Conservation (phyloP, 1,140 invertebrate species). For the Drosophila jambulina region DNA sequence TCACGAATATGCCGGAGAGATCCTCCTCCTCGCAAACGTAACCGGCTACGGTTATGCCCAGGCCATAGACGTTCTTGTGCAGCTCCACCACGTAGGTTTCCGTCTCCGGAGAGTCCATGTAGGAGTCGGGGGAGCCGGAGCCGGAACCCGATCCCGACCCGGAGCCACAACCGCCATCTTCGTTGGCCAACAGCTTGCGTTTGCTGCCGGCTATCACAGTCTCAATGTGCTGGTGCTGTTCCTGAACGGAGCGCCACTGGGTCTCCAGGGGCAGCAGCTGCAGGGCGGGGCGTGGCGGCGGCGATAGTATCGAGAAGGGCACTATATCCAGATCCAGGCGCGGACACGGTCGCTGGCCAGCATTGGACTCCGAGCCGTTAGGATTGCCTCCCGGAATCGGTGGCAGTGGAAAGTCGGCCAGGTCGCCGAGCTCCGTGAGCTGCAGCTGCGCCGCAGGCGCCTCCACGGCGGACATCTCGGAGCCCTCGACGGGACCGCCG, state of each 20-base stretch:
- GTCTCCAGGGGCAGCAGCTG: conserved; percentile 64
- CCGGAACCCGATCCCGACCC: conserved; percentile 44
- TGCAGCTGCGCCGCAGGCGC: conserved; percentile 15
- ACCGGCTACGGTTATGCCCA: conserved; percentile 89
- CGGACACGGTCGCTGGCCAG: conserved; percentile 44
- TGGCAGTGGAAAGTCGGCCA: conserved; percentile 80
- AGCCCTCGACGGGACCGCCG: conserved; percentile 64
- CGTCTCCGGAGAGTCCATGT: conserved; percentile 86
- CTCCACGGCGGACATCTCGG: conserved; percentile 55
- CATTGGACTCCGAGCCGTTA: conserved; percentile 2
- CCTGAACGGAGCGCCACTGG: conserved; percentile 51
- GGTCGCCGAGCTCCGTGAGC: conserved; percentile 41
- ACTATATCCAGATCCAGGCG: conserved; percentile 76
- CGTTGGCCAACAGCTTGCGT: conserved; percentile 53
- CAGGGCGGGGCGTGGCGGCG: conserved; percentile 69
- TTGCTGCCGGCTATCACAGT: conserved; percentile 80
- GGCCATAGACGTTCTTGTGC: conserved; percentile 89
- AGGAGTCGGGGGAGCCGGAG: conserved; percentile 66
- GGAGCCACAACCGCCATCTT: conserved; percentile 44
- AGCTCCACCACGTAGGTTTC: conserved; percentile 88
- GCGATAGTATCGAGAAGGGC: conserved; percentile 81
- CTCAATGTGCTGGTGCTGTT: conserved; percentile 57
- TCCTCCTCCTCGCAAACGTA: conserved; percentile 93
- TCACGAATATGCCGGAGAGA: conserved; percentile 96
- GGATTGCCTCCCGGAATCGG: conserved; percentile 65